Conservation (phyloP, 2,888 invertebrate species). For the Lordiphosa fenestrarum region DNA sequence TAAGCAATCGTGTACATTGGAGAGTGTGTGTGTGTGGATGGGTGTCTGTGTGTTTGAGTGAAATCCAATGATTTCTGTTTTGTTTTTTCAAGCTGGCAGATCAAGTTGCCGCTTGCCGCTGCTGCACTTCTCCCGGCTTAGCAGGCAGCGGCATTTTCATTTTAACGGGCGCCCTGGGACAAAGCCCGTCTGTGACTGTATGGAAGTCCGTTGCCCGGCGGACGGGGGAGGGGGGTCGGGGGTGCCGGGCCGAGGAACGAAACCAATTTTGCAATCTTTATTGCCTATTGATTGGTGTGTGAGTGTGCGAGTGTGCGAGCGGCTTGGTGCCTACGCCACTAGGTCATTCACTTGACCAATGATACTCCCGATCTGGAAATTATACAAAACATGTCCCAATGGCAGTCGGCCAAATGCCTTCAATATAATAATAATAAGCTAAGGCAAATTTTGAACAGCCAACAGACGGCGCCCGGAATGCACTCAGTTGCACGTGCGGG, state of each 20-base stretch:
- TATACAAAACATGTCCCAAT: neutral
- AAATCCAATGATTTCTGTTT: constrained; percentile 48
- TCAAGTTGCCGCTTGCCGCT: constrained; percentile 40
- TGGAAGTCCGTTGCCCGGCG: no score
- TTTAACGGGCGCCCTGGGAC: constrained; percentile 31
- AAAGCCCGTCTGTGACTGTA: constrained; percentile 5
- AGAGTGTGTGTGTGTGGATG: constrained; percentile 5
- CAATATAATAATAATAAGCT: constrained; percentile 7
- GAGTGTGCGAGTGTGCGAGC: neutral
- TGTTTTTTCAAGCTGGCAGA: constrained; percentile 23
- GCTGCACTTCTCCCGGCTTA: constrained; percentile 33
- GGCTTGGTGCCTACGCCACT: neutral
- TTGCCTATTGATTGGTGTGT: constrained; percentile 30
- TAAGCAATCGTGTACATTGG: constrained; percentile 21
- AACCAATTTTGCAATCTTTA: constrained; percentile 39
- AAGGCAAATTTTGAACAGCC: neutral
- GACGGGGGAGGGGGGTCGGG: no score
- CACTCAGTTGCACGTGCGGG: constrained; percentile 2
- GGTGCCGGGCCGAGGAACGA: neutral
- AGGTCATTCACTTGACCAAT: constrained; percentile 7
- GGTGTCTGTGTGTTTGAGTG: constrained; percentile 9
- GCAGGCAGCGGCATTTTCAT: constrained; percentile 48
- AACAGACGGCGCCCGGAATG: neutral
- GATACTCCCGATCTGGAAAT: neutral
- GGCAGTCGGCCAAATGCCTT: constrained; percentile 8